Percentiles rank a stretch among this genome's conserved stretches.
phyloP scores from a whole-genome alignment of 2,797 vertebrate genomes.

The Sebastes steindachneri region DNA sequence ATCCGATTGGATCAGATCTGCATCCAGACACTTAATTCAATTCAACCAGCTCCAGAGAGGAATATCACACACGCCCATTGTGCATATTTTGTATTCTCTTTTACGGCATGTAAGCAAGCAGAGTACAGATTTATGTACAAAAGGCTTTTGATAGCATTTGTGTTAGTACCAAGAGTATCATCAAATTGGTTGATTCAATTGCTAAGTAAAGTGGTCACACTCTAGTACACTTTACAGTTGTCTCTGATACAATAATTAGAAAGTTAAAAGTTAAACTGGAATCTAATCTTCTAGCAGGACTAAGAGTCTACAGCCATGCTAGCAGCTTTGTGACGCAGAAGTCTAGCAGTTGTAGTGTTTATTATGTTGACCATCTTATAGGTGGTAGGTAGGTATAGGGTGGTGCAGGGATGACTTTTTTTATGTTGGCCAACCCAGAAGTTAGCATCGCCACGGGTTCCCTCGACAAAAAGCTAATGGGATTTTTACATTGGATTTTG shows the following conservation, averaged over 20 bases:
- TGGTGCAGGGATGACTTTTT: too few species aligned
- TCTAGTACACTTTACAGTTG: background rate
- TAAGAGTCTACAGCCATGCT: background rate
- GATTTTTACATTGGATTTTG: too few species aligned
- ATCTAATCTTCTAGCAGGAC: background rate
- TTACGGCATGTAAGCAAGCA: background rate
- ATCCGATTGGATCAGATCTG: constrained; percentile 24
- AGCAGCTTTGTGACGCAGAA: background rate
- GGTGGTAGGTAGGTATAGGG: background rate
- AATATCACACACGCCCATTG: background rate
- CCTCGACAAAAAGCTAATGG: too few species aligned
- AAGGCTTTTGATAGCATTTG: background rate
- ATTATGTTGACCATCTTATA: background rate
- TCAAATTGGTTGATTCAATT: background rate
- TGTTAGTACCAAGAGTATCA: background rate
- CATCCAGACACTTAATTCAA: constrained; percentile 1
- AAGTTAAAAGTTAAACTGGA: background rate
- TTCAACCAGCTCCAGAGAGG: background rate
- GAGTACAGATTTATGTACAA: background rate
- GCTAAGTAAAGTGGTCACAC: background rate
- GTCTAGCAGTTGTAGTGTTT: too few species aligned
- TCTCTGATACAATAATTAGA: background rate
- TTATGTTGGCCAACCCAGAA: too few species aligned
- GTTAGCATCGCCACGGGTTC: too few species aligned
- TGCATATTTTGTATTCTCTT: background rate